Conservation (phyloP, 2,113 vertebrate species). For the Tursiops truncatus region DNA sequence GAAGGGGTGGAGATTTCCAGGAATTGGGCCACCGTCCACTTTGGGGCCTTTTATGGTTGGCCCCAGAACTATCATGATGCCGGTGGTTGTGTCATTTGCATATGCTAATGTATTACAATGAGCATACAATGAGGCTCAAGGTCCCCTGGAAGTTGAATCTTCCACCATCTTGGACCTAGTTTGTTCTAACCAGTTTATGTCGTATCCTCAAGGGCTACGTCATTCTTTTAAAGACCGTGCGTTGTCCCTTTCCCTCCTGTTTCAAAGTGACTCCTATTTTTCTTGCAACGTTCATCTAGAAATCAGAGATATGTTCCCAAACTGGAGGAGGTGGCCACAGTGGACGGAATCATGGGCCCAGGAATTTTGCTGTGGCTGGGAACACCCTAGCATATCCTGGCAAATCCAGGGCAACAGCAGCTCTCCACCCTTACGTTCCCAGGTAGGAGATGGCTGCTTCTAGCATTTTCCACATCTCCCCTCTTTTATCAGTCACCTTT, state of each 20-base stretch:
- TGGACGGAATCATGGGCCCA: background rate
- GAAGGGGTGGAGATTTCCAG: background rate
- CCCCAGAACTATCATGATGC: background rate
- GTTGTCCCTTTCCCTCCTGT: background rate
- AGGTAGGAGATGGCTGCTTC: background rate
- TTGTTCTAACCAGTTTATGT: background rate
- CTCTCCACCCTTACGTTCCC: accelerated
- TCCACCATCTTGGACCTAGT: background rate
- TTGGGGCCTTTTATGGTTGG: background rate
- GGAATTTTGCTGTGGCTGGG: background rate
- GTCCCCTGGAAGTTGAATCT: background rate
- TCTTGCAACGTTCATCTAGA: background rate
- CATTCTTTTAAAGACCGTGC: background rate
- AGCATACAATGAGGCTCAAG: background rate
- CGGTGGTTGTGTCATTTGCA: background rate
- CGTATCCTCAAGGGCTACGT: background rate
- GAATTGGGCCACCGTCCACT: background rate
- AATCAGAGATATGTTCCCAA: background rate
- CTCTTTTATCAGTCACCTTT: background rate
- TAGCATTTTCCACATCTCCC: too few relatives aligned
- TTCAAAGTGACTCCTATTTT: background rate
- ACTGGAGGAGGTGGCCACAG: background rate
- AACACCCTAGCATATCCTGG: background rate
- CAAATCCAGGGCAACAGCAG: background rate
- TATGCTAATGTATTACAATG: background rate